Conservation (phyloP, 2,888 invertebrate species). For the Therioaphis trifolii region DNA sequence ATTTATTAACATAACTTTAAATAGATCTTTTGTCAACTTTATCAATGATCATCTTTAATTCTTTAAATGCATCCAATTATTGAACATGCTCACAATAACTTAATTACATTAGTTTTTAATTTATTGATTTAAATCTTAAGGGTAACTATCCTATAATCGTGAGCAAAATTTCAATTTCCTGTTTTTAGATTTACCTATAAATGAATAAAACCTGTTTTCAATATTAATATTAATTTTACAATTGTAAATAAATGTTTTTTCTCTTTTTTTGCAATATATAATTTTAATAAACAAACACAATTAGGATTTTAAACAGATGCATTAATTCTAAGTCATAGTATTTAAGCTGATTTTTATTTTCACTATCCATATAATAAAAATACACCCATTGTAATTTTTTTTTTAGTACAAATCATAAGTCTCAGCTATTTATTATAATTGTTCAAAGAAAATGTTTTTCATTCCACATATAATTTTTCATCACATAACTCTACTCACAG, state of each 20-base stretch:
- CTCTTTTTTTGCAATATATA: slow-evolving; percentile 16
- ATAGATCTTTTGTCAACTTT: neutral
- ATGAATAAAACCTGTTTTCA: slow-evolving; percentile 9
- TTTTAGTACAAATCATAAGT: slow-evolving; percentile 52
- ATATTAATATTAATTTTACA: neutral
- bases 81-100: slow-evolving; percentile 61
- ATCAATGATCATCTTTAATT: slow-evolving; percentile 19
- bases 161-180: slow-evolving; percentile 48
- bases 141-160: slow-evolving; percentile 3
- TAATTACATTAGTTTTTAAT: slow-evolving; percentile 50
- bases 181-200: neutral
- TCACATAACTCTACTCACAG: slow-evolving; percentile 57
- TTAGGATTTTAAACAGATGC: slow-evolving; percentile 47
- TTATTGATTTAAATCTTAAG: slow-evolving; percentile 35
- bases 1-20: neutral
- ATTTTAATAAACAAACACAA: slow-evolving; percentile 24
- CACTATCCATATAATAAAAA: neutral
- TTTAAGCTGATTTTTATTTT: slow-evolving; percentile 39
- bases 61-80: slow-evolving; percentile 58
- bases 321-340: slow-evolving; percentile 62
- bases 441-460: slow-evolving; percentile 52
- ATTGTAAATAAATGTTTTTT: slow-evolving; percentile 9
- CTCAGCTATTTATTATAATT: slow-evolving; percentile 27
- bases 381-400: slow-evolving; percentile 35
- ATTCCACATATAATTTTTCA: slow-evolving; percentile 52